phyloP scores from a whole-genome alignment of 2,888 invertebrate genomes.

The Ochlodes sylvanus region DNA sequence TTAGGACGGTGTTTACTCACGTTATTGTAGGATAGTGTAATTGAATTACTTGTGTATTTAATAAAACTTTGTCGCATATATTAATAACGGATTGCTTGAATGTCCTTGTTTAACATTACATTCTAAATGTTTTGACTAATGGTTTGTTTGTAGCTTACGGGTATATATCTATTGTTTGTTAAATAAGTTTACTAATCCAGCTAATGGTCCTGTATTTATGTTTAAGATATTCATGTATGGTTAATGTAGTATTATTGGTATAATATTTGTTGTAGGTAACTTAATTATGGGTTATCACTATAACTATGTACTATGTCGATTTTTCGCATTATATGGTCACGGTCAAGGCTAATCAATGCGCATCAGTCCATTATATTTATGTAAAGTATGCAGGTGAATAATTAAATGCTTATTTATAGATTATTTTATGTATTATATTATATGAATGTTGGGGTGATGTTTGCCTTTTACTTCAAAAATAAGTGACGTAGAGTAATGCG shows the following conservation, averaged over 20 bases:
- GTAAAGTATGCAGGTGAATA: too few species aligned
- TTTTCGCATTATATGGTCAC: too few species aligned
- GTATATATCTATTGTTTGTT: neutral
- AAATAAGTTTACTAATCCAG: neutral
- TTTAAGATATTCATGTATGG: neutral
- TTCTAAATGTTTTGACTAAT: slow-evolving; percentile 18
- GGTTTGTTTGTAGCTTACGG: neutral
- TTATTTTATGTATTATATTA: neutral
- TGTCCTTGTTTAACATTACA: slow-evolving; percentile 13
- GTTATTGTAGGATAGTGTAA: neutral
- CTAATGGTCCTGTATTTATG: neutral
- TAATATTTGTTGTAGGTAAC: too few species aligned
- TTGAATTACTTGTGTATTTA: neutral
- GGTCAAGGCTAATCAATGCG: too few species aligned
- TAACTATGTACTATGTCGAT: too few species aligned
- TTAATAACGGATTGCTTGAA: slow-evolving; percentile 8
- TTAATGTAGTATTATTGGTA: too few species aligned
- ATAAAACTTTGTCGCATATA: neutral
- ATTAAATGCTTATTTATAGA: neutral
- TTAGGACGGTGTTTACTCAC: neutral
- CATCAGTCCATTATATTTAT: too few species aligned
- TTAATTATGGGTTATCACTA: too few species aligned
- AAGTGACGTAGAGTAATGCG: too few species aligned
- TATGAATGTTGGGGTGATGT: neutral
- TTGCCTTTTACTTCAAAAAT: too few species aligned